Percentiles rank a stretch among this genome's conserved stretches.
Conservation (phyloP, 1,140 invertebrate species). For the Diachasma alloeum region DNA sequence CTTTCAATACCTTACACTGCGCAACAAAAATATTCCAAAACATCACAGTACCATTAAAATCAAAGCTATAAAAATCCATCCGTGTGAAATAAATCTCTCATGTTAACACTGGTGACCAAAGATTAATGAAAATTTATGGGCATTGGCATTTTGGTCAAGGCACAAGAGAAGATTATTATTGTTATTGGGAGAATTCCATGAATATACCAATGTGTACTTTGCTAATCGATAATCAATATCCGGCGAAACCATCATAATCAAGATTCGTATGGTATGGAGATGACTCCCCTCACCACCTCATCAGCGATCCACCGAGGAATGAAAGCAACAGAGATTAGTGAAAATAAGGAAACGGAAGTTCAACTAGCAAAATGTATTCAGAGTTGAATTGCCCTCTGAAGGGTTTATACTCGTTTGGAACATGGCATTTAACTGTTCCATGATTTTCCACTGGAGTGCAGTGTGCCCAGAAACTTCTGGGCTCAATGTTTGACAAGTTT, state of each 20-base stretch:
- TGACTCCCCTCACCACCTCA: not conserved
- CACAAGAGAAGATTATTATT: slow-evolving; percentile 22
- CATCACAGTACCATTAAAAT: too few relatives aligned
- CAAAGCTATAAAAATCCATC: not conserved
- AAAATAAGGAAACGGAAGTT: not conserved
- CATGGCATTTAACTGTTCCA: not conserved
- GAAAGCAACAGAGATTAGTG: not conserved
- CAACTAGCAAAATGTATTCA: not conserved
- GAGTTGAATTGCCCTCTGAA: not conserved
- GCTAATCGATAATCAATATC: slow-evolving; percentile 32
- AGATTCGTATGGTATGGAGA: slow-evolving; percentile 20
- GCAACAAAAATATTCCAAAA: too few relatives aligned
- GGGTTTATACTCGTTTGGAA: not conserved
- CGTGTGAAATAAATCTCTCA: not conserved
- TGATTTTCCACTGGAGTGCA: not conserved
- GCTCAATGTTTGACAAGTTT: slow-evolving; percentile 19
- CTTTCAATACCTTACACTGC: too few relatives aligned
- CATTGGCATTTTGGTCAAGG: slow-evolving; percentile 13
- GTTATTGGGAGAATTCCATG: slow-evolving; percentile 25
- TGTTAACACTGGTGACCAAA: not conserved
- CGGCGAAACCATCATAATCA: slow-evolving; percentile 24
- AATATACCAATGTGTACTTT: slow-evolving; percentile 19
- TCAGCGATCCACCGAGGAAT: not conserved
- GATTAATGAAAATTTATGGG: slow-evolving; percentile 15
- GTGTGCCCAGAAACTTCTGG: not conserved